Conservation (phyloP, 2,888 invertebrate species). For the Theodoxus fluviatilis region DNA sequence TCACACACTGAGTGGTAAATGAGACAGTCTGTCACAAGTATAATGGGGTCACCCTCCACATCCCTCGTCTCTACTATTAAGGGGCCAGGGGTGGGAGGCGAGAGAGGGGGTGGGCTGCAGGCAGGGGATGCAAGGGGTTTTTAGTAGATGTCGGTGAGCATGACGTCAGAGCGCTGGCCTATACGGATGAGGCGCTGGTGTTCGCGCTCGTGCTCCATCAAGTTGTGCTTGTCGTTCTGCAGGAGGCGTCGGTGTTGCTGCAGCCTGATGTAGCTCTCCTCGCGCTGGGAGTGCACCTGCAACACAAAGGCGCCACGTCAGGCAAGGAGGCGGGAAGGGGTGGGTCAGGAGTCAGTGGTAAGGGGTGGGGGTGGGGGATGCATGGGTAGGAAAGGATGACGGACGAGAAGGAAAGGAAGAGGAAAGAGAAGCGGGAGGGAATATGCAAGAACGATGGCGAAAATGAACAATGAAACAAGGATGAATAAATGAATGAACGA, state of each 20-base stretch:
- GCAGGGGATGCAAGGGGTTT: no score
- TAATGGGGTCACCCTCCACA: no score
- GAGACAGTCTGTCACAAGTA: no score
- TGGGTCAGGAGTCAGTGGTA: background rate
- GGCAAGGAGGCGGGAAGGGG: background rate
- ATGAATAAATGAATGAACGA: no score
- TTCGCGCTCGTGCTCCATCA: slow-evolving; percentile 56
- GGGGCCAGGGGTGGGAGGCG: no score
- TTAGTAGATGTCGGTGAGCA: slow-evolving; percentile 25
- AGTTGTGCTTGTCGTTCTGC: slow-evolving; percentile 50
- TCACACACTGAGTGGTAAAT: no score
- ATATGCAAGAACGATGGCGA: no score
- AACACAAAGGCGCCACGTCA: slow-evolving; percentile 15
- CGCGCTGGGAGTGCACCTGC: slow-evolving; percentile 58
- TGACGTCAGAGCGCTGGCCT: slow-evolving; percentile 38
- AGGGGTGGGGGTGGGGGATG: background rate
- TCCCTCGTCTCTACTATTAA: no score
- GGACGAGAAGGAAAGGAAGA: no score
- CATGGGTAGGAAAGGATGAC: background rate
- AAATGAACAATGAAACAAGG: no score
- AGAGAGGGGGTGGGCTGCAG: no score
- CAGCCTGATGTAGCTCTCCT: slow-evolving; percentile 56
- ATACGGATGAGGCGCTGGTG: slow-evolving; percentile 52
- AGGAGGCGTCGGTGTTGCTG: slow-evolving; percentile 55
- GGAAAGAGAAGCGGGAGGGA: no score